These are phyloP conservation scores for Taenaris catops DNA, from an alignment of 2,888 invertebrate genomes.

Conservation along the genomic window DNA sequence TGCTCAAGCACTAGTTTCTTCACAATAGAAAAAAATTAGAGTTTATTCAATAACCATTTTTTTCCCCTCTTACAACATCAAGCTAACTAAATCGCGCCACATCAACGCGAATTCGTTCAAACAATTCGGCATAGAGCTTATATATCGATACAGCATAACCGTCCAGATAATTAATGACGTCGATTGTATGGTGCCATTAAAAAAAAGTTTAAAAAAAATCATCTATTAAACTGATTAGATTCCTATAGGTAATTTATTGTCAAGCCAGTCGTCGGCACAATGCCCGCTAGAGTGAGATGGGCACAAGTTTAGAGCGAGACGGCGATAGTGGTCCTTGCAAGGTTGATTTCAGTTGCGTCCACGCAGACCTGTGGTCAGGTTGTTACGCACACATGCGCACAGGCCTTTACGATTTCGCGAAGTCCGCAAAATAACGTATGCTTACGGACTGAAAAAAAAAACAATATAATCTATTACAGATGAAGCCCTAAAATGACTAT, in stretches of 20 bases:
- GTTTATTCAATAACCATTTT: too few species aligned
- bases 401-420: slow-evolving; percentile 42
- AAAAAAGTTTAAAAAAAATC: slow-evolving; percentile 54
- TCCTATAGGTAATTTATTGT: slow-evolving; percentile 78
- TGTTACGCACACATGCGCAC: slow-evolving; percentile 58
- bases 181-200: slow-evolving; percentile 39
- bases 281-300: slow-evolving; percentile 66
- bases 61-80: too few species aligned
- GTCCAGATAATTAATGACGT: slow-evolving; percentile 27
- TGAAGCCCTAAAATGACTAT: slow-evolving; percentile 2
- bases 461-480: slow-evolving; percentile 1
- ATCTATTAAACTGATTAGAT: slow-evolving; percentile 78
- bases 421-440: slow-evolving; percentile 43
- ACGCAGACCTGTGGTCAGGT: slow-evolving; percentile 72
- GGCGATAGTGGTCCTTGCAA: slow-evolving; percentile 75
- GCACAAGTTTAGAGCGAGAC: slow-evolving; percentile 54
- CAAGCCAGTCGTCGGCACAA: slow-evolving; percentile 65
- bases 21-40: too few species aligned
- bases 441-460: slow-evolving; percentile 13
- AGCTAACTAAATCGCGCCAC: not conserved
- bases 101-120: not conserved
- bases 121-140: slow-evolving; percentile 11
- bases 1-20: too few species aligned
- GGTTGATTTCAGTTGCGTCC: slow-evolving; percentile 77
- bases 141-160: slow-evolving; percentile 9